A percentile compares a stretch with the other conserved stretches of the same genome.
Conservation (phyloP, 2,113 vertebrate genomes). For the Dicentrarchus labrax region DNA sequence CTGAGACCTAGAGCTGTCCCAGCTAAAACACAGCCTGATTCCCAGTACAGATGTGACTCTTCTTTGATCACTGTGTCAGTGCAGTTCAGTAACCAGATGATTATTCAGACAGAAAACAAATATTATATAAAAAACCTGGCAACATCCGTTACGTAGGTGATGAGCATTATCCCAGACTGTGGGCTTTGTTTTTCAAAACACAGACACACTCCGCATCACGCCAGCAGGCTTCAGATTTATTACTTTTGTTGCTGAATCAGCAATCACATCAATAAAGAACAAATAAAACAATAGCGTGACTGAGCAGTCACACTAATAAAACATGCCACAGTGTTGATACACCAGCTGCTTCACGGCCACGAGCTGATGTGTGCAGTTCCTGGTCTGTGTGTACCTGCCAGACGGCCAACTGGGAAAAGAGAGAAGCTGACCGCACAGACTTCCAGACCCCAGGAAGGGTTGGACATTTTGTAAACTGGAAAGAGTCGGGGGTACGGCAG, state of each 20-base stretch:
- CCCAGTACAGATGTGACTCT: conserved; percentile 17
- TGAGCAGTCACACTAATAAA: neutral
- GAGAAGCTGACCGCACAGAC: too few species aligned
- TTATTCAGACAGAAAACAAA: conserved; percentile 1
- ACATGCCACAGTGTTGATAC: neutral
- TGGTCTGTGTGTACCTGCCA: too few species aligned
- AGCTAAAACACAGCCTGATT: conserved; percentile 15
- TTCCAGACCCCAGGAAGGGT: too few species aligned
- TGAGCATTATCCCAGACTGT: neutral
- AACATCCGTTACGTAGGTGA: neutral
- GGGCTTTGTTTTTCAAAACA: neutral
- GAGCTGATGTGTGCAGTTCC: too few species aligned
- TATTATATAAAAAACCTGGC: neutral
- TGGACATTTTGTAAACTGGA: too few species aligned
- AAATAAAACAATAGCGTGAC: neutral
- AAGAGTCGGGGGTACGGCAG: too few species aligned
- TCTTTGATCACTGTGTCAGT: conserved; percentile 13
- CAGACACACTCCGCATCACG: neutral
- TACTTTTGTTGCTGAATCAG: neutral
- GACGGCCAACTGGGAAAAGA: too few species aligned
- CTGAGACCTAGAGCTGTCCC: conserved; percentile 52
- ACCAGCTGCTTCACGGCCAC: conserved; percentile 1
- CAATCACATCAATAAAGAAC: neutral
- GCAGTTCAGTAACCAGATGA: neutral
- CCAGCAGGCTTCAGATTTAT: neutral